phyloP scores from a whole-genome alignment of 2,113 vertebrate genomes.

The Herpetotheres cachinnans region DNA sequence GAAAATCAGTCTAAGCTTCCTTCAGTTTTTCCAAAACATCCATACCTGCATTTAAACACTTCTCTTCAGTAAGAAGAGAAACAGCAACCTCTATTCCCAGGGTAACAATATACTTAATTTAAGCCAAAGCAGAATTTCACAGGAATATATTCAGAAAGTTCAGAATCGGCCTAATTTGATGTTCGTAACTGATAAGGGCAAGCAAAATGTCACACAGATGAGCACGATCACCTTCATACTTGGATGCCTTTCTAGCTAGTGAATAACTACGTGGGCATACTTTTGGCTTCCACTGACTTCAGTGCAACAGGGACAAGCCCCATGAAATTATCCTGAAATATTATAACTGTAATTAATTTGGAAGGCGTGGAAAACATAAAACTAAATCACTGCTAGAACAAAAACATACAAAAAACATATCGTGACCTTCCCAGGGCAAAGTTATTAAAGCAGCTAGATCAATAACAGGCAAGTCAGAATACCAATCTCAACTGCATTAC shows the following conservation, averaged over 20 bases:
- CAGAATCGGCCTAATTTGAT: not conserved
- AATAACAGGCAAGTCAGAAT: not conserved
- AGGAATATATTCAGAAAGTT: not conserved
- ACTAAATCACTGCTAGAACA: not conserved
- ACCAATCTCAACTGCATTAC: not conserved
- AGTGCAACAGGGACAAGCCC: not conserved
- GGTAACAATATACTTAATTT: not conserved
- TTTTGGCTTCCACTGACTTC: not conserved
- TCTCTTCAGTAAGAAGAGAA: not conserved
- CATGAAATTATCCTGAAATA: not conserved
- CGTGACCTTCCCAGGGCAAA: not conserved
- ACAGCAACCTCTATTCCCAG: not conserved
- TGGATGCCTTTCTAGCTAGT: not conserved
- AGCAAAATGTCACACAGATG: not conserved
- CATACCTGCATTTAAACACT: not conserved
- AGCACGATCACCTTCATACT: rapidly evolving
- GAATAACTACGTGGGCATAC: not conserved
- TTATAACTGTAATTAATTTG: not conserved
- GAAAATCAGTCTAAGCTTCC: not conserved
- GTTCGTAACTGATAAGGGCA: not conserved
- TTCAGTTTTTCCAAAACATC: not conserved
- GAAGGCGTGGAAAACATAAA: not conserved
- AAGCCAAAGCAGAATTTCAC: not conserved
- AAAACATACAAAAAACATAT: not conserved
- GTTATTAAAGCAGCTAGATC: not conserved